These are phyloP conservation scores for Scopus umbretta DNA, from an alignment of 2,113 vertebrate species.

Conservation along the genomic window DNA sequence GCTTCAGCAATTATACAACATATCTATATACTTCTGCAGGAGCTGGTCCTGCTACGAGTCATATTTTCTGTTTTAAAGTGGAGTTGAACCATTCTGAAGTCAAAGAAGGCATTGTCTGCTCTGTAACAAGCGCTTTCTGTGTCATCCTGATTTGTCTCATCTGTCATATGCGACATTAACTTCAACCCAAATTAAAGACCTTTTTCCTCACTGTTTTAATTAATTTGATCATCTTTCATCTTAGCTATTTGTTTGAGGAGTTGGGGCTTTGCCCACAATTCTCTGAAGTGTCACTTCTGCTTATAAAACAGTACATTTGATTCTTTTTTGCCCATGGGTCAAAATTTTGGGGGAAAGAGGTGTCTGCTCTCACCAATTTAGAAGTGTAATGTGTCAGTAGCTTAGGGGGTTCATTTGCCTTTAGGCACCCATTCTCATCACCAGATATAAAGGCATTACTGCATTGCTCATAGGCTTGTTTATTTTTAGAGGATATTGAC, in stretches of 20 bases:
- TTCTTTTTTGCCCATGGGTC: neutral
- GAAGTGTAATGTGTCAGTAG: neutral
- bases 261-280: neutral
- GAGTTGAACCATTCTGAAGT: neutral
- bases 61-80: neutral
- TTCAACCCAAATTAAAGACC: neutral
- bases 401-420: neutral
- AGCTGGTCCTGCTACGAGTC: neutral
- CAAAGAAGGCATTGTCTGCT: neutral
- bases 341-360: neutral
- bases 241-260: neutral
- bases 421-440: neutral
- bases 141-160: neutral
- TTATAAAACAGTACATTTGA: neutral
- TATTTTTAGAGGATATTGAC: conserved; percentile 32
- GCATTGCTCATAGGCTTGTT: neutral
- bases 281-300: neutral
- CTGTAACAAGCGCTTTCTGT: neutral
- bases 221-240: neutral
- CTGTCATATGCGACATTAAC: neutral
- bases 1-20: neutral
- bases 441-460: neutral
- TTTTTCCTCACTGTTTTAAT: neutral
- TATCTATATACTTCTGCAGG: neutral
- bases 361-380: neutral